Evolutionary conservation across 2,888 invertebrate genomes (phyloP).

Genomic region (Lordiphosa fenestrarum): DNA sequence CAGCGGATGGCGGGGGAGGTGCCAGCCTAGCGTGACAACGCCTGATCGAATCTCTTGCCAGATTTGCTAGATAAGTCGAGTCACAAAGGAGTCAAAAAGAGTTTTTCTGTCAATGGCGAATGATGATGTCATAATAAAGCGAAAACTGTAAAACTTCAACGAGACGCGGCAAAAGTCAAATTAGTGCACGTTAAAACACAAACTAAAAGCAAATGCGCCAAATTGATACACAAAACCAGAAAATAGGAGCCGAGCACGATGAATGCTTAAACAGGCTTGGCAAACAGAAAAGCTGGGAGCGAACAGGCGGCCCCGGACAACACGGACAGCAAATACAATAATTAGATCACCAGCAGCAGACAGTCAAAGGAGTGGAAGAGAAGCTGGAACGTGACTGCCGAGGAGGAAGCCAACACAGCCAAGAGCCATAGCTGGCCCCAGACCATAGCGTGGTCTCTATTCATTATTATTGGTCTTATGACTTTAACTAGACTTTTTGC

Average conservation of each 20-base stretch:
- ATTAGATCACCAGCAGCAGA: conserved; percentile 64
- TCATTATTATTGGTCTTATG: conserved; percentile 13
- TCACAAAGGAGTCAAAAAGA: background rate
- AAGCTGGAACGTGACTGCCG: conserved; percentile 42
- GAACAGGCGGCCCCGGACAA: conserved; percentile 51
- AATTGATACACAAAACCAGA: conserved; percentile 53
- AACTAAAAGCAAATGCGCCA: conserved; percentile 54
- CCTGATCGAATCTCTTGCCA: conserved; percentile 3
- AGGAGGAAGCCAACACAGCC: conserved; percentile 8
- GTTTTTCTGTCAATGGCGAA: conserved; percentile 3
- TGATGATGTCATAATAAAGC: conserved; percentile 66
- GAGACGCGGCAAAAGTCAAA: conserved; percentile 56
- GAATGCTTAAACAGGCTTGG: conserved; percentile 3
- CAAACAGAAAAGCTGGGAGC: conserved; percentile 12
- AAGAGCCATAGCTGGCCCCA: conserved; percentile 1
- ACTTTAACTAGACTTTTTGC: conserved; percentile 10
- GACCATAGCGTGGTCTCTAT: conserved; percentile 7
- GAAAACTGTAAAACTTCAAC: conserved; percentile 28
- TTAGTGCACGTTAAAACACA: conserved; percentile 57
- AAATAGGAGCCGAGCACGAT: conserved; percentile 21
- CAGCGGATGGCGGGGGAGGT: conserved; percentile 21
- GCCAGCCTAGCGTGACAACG: conserved; percentile 12
- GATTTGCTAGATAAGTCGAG: conserved; percentile 9
- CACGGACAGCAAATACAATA: conserved; percentile 71
- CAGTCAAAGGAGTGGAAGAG: conserved; percentile 28